Evolutionary conservation across 2,888 invertebrate species (phyloP).

Genomic region (Cybosia mesomella): DNA sequence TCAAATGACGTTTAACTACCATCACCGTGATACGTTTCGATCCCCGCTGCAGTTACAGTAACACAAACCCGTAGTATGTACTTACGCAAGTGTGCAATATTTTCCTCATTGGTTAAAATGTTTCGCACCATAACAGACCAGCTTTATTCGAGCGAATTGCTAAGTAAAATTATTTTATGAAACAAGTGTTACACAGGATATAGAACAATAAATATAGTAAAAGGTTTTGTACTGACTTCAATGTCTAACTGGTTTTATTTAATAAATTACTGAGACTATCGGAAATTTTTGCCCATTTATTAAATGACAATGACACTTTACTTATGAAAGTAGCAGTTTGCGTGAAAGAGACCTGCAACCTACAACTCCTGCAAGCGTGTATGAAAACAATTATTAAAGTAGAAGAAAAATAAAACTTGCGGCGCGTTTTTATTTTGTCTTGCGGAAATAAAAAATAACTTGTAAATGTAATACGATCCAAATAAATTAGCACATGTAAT

Average conservation of each 20-base stretch:
- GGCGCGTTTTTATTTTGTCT: too few species aligned
- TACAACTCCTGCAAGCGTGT: too few species aligned
- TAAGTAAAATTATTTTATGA: background rate
- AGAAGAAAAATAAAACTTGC: too few species aligned
- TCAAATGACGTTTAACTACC: too few species aligned
- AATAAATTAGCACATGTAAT: too few species aligned
- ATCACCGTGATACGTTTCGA: background rate
- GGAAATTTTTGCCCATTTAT: too few species aligned
- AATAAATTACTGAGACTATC: background rate
- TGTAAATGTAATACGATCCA: too few species aligned
- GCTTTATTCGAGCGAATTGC: background rate
- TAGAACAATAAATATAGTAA: background rate
- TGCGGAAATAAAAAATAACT: too few species aligned
- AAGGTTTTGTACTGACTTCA: background rate
- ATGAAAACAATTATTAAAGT: too few species aligned
- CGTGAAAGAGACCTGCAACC: too few species aligned
- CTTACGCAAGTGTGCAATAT: background rate
- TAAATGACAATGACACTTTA: too few species aligned
- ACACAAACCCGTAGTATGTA: background rate
- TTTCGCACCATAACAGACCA: background rate
- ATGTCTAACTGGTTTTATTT: background rate
- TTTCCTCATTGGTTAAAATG: conserved; percentile 1
- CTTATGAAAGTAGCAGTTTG: too few species aligned
- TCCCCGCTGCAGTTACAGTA: background rate
- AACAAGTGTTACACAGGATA: background rate